phyloP scores from a whole-genome alignment of 2,888 invertebrate species.

The Pteria penguin region DNA sequence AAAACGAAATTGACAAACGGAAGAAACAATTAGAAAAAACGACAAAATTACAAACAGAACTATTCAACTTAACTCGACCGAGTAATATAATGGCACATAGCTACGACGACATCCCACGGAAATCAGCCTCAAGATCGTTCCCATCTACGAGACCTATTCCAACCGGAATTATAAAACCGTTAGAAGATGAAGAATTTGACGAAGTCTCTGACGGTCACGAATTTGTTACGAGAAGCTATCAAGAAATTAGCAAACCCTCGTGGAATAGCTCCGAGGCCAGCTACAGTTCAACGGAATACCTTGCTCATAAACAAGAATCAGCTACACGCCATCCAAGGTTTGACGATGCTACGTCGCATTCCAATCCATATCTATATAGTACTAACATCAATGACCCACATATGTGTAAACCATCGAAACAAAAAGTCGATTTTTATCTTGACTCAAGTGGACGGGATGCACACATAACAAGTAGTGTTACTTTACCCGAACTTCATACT shows the following conservation, averaged over 20 bases:
- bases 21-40: conserved; percentile 84
- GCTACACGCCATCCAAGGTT: conserved; percentile 56
- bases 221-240: conserved; percentile 34
- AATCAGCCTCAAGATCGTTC: conserved; percentile 45
- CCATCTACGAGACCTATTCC: conserved; percentile 62
- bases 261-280: conserved; percentile 47
- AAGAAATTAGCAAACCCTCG: conserved; percentile 49
- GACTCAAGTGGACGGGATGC: conserved; percentile 60
- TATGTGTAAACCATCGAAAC: conserved; percentile 46
- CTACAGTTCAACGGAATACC: conserved; percentile 77
- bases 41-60: conserved; percentile 81
- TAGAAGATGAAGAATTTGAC: conserved; percentile 73
- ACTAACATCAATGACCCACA: conserved; percentile 53
- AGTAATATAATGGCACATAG: conserved; percentile 71
- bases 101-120: conserved; percentile 71
- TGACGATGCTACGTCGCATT: conserved; percentile 62
- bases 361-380: conserved; percentile 58
- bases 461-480: conserved; percentile 68
- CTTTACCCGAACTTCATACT: conserved; percentile 70
- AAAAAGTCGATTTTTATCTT: conserved; percentile 54
- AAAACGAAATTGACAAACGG: conserved; percentile 84
- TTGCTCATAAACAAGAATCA: conserved; percentile 78
- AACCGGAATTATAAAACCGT: conserved; percentile 76
- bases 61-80: conserved; percentile 77
- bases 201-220: conserved; percentile 30